phyloP scores from a whole-genome alignment of 1,140 invertebrate species.

The Archegozetes longisetosus region DNA sequence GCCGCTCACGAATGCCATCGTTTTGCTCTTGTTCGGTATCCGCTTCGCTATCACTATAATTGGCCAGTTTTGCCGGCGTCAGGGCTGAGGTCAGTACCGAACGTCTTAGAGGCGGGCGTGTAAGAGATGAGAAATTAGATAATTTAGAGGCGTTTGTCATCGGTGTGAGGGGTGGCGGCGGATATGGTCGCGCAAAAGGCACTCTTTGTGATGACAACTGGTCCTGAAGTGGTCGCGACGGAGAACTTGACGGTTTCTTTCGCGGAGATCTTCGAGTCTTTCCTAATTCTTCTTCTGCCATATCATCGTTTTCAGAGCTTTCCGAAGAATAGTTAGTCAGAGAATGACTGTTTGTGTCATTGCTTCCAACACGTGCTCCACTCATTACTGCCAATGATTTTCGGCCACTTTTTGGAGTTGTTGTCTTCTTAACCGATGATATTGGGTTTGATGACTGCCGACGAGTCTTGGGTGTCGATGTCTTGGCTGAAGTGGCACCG shows the following conservation, averaged over 20 bases:
- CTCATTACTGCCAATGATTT: neutral
- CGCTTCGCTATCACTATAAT: slow-evolving; percentile 14
- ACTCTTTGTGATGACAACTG: neutral
- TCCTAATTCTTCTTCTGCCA: neutral
- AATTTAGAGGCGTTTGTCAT: neutral
- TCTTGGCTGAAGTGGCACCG: neutral
- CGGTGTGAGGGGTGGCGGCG: neutral
- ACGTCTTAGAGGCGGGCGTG: slow-evolving; percentile 9
- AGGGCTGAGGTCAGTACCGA: neutral
- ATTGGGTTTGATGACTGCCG: neutral
- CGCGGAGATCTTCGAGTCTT: neutral
- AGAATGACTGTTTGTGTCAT: neutral
- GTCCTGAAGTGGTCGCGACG: neutral
- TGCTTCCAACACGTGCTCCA: neutral
- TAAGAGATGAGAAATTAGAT: slow-evolving; percentile 4
- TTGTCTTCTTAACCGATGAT: neutral
- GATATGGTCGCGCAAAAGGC: neutral
- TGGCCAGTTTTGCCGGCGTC: neutral
- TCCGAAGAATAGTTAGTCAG: slow-evolving; percentile 1
- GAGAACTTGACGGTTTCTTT: neutral
- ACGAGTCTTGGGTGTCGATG: neutral
- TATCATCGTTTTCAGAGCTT: slow-evolving; percentile 8
- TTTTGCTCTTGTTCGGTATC: slow-evolving; percentile 5
- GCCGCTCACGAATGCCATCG: neutral
- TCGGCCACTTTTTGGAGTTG: neutral